A percentile compares a stretch with the other conserved stretches of the same genome.
Evolutionary conservation across 2,797 vertebrate species (phyloP).

Genomic region (Cyclura pinguis): DNA sequence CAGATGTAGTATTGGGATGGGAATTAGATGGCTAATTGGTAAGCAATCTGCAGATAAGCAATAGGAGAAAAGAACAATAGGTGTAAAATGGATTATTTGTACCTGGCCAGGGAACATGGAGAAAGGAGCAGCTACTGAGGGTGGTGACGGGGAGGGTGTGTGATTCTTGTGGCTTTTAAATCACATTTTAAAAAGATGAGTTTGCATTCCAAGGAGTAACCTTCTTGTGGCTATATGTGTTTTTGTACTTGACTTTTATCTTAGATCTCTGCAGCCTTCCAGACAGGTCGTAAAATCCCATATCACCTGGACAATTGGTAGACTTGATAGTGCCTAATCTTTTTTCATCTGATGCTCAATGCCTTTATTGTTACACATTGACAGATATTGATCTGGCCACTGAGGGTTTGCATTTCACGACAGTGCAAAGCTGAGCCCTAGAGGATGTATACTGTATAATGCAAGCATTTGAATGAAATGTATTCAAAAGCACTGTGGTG

Average conservation of each 20-base stretch:
- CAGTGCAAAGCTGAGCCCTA: slow-evolving; percentile 25
- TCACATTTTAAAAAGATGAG: slow-evolving; percentile 43
- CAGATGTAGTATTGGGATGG: slow-evolving; percentile 54
- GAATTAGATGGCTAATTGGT: slow-evolving; percentile 44
- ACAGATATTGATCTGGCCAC: slow-evolving; percentile 54
- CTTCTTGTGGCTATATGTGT: background rate
- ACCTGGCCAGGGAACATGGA: slow-evolving; percentile 63
- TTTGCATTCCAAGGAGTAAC: slow-evolving; percentile 37
- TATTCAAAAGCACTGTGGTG: slow-evolving; percentile 19
- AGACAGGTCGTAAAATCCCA: slow-evolving; percentile 8
- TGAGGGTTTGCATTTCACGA: slow-evolving; percentile 50
- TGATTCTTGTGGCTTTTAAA: slow-evolving; percentile 59
- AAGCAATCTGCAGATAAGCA: slow-evolving; percentile 57
- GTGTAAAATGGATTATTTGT: slow-evolving; percentile 78
- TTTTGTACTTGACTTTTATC: slow-evolving; percentile 21
- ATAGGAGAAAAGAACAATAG: slow-evolving; percentile 78
- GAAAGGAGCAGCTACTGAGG: slow-evolving; percentile 63
- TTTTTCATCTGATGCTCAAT: slow-evolving; percentile 34
- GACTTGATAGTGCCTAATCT: slow-evolving; percentile 56
- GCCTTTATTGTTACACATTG: slow-evolving; percentile 50
- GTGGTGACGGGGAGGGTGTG: slow-evolving; percentile 18
- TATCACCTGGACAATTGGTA: slow-evolving; percentile 36
- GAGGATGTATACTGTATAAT: background rate
- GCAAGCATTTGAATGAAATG: slow-evolving; percentile 47
- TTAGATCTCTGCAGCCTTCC: slow-evolving; percentile 11